Percentiles rank a stretch among this genome's conserved stretches.
phyloP scores from a whole-genome alignment of 2,113 vertebrate genomes.

The Syngnathus scovelli region DNA sequence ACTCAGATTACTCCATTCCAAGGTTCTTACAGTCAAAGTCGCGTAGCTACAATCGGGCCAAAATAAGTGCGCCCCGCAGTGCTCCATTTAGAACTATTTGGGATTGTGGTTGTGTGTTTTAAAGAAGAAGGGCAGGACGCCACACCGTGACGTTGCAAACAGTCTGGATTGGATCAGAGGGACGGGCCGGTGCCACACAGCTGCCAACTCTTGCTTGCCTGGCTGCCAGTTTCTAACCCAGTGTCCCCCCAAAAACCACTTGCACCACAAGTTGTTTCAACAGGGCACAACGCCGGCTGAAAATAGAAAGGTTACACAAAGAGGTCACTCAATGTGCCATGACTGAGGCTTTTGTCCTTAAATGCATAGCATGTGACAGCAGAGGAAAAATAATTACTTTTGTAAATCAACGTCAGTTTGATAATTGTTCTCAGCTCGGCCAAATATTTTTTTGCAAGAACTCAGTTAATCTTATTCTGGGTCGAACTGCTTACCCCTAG shows the following conservation, averaged over 20 bases:
- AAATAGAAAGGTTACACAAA: conserved; percentile 60
- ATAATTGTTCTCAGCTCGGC: conserved; percentile 6
- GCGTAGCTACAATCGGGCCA: conserved; percentile 31
- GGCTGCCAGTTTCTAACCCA: conserved; percentile 41
- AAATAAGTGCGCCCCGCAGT: conserved; percentile 41
- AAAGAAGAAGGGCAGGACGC: conserved; percentile 55
- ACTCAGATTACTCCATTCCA: conserved; percentile 48
- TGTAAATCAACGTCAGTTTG: conserved; percentile 4
- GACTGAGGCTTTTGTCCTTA: conserved; percentile 33
- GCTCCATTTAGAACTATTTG: conserved; percentile 61
- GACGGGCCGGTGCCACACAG: conserved; percentile 42
- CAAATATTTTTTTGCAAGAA: conserved; percentile 1
- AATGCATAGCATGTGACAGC: background rate
- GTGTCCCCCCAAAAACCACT: conserved; percentile 50
- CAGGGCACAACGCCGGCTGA: conserved; percentile 38
- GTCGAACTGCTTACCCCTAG: conserved; percentile 4
- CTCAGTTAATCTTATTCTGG: background rate
- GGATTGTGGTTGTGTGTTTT: conserved; percentile 61
- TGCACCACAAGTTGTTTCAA: conserved; percentile 58
- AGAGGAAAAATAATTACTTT: background rate
- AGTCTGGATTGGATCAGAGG: conserved; percentile 67
- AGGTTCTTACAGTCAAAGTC: conserved; percentile 47
- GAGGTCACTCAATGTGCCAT: conserved; percentile 44
- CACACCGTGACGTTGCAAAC: conserved; percentile 55
- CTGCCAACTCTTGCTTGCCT: conserved; percentile 25